These are phyloP conservation scores for Drosophila recens DNA, from an alignment of 2,888 invertebrate species.

Conservation along the genomic window DNA sequence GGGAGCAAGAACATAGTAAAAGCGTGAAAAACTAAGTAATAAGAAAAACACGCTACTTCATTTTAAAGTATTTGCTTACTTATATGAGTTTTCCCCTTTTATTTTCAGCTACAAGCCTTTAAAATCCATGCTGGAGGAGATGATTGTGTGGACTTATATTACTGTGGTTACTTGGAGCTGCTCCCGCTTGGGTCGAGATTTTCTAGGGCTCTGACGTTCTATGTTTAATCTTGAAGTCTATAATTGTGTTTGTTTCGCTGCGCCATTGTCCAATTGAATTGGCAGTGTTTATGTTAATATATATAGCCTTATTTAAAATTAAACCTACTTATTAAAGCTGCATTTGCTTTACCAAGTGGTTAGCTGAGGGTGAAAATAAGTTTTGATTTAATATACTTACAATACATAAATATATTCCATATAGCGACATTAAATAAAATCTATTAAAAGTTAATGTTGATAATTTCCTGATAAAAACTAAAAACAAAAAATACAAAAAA, in stretches of 20 bases:
- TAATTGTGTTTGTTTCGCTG: slow-evolving; percentile 45
- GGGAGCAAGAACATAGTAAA: slow-evolving; percentile 24
- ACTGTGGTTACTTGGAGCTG: slow-evolving; percentile 12
- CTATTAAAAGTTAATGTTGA: slow-evolving; percentile 50
- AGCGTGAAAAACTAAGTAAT: slow-evolving; percentile 43
- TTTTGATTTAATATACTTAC: slow-evolving; percentile 46
- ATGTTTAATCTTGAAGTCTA: slow-evolving; percentile 41
- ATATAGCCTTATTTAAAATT: slow-evolving; percentile 42
- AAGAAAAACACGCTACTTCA: not conserved
- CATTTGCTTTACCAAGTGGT: slow-evolving; percentile 44
- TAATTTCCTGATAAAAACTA: slow-evolving; percentile 46
- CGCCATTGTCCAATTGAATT: slow-evolving; percentile 70
- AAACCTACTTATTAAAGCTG: slow-evolving; percentile 40
- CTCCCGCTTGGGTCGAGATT: not conserved
- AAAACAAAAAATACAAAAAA: slow-evolving; percentile 28
- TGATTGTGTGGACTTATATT: slow-evolving; percentile 15
- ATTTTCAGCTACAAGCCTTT: slow-evolving; percentile 7
- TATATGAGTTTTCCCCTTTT: not conserved
- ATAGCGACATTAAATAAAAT: slow-evolving; percentile 68
- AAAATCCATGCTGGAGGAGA: slow-evolving; percentile 5
- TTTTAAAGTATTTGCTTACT: not conserved
- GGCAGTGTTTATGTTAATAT: slow-evolving; percentile 59
- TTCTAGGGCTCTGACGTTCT: slow-evolving; percentile 17
- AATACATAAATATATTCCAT: slow-evolving; percentile 63
- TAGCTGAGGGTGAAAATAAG: slow-evolving; percentile 52